Conservation (phyloP, 2,888 invertebrate genomes). For the Eucera pruinosa region DNA sequence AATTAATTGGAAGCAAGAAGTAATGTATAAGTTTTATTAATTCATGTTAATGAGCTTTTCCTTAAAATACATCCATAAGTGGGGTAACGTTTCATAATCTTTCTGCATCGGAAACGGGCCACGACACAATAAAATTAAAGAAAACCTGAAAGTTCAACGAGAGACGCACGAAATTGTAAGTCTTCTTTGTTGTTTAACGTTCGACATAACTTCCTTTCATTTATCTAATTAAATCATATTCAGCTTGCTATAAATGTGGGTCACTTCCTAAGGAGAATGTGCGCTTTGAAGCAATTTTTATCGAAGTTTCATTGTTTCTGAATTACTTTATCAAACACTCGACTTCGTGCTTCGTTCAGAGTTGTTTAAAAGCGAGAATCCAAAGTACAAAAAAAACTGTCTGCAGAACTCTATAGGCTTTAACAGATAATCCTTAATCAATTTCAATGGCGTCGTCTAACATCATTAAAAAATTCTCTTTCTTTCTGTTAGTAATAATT, state of each 20-base stretch:
- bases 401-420: neutral
- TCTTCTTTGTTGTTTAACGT: neutral
- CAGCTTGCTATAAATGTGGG: slow-evolving; percentile 5
- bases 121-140: neutral
- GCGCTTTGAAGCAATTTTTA: slow-evolving; percentile 2
- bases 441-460: neutral
- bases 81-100: neutral
- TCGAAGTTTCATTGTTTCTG: slow-evolving; percentile 8
- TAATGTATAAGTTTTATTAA: too few species aligned
- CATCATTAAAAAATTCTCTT: neutral
- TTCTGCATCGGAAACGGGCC: too few species aligned
- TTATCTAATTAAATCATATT: slow-evolving; percentile 5
- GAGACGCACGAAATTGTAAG: neutral
- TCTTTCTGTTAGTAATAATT: neutral
- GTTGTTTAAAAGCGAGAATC: neutral
- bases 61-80: neutral
- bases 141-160: neutral
- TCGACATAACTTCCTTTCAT: neutral
- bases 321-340: slow-evolving; percentile 1
- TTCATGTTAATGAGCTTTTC: neutral
- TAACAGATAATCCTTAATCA: neutral
- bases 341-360: neutral
- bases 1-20: neutral
- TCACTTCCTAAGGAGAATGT: neutral
- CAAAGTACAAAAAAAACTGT: neutral